Base-by-base conservation (phyloP, 2,113 vertebrate species). In the Gallinago jamesoni region DNA sequence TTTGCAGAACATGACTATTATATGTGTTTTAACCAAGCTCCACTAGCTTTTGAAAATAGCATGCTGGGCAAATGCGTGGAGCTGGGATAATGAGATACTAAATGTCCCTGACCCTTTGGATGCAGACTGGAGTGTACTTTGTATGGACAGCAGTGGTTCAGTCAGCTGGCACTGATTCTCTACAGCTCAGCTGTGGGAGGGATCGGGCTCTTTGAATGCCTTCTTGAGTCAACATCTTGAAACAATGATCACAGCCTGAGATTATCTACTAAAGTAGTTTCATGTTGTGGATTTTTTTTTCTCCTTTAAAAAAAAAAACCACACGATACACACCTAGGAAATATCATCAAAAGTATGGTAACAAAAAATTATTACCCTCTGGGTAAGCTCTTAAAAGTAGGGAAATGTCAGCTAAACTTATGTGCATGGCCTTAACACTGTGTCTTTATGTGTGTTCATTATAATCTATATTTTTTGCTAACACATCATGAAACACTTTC, bases 401-500 rank as follows among this genome's bases (percentile, higher is more conserved):
- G 64, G 47, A 94, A 96, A 88, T 81, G 56, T 90, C 63, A 96
- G 25, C 59, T 86, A 70, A 88, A 56, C 52, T 70, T 33, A 9
- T 0, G 15, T 67, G 55, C 59, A 14, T 1, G 6, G 60, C 75
- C 33, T 89, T 94, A 96, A 96, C 90, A 95, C 63, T 93, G 52
- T 75, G 86, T 80, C 90, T 95, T 96, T 97, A 95, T 97, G 66
- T 84, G 68, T 87, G 80, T 88, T 94, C 79, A 21, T 92, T 95
- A 93, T 56, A 87, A 93, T 95, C 87, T 91, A 20, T 60, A 41
- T 35, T 78, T 92, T 84, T 89, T 81, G 73, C 89, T 96, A 92
- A 87, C 95, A 96, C 96, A 87, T 92, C 95, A 56, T 96, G 90
- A 96, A 94, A 96, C 76, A 93, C 88, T 92, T 94, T 94, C 85